Percentiles rank a stretch among this genome's conserved stretches.
Evolutionary conservation across 2,113 vertebrate species (phyloP).

Genomic region (Synchiropus splendidus): DNA sequence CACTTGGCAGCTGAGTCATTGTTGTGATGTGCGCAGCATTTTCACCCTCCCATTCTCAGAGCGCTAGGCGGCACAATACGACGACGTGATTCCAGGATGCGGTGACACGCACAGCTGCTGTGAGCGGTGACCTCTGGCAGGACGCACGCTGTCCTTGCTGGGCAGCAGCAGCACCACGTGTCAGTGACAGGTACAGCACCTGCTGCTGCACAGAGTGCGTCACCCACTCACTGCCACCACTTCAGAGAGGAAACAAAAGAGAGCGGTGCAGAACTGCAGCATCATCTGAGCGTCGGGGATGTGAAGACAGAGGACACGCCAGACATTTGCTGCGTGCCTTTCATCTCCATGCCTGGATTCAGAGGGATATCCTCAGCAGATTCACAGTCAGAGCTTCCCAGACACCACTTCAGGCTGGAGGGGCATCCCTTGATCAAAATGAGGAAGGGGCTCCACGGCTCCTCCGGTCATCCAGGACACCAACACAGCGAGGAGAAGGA

Average conservation of each 20-base stretch:
- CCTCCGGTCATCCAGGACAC: conserved; percentile 4
- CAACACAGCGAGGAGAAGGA: no score
- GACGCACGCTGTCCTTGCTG: conserved; percentile 5
- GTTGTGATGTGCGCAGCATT: conserved; percentile 1
- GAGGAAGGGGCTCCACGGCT: conserved; percentile 40
- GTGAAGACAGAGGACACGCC: no score
- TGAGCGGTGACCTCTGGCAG: background rate
- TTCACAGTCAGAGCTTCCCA: background rate
- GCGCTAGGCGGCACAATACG: background rate
- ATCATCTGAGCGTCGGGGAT: conserved; percentile 13
- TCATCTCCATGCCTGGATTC: conserved; percentile 20
- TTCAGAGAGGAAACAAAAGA: conserved; percentile 11
- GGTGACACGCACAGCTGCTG: background rate
- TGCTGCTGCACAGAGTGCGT: conserved; percentile 42
- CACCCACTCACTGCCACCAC: conserved; percentile 28
- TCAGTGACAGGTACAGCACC: conserved; percentile 45
- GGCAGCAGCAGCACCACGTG: conserved; percentile 30
- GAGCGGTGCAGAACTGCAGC: conserved; percentile 25
- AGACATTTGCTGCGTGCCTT: conserved; percentile 14
- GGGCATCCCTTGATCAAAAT: conserved; percentile 24
- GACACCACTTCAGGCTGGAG: no score
- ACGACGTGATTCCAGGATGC: background rate
- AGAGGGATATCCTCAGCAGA: conserved; percentile 12
- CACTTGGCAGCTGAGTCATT: conserved; percentile 51
- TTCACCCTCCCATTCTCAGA: background rate